Percentiles rank a stretch among this genome's conserved stretches.
These are phyloP conservation scores for Gisinianus flammeolus DNA, from an alignment of 2,888 invertebrate species.

Conservation along the genomic window DNA sequence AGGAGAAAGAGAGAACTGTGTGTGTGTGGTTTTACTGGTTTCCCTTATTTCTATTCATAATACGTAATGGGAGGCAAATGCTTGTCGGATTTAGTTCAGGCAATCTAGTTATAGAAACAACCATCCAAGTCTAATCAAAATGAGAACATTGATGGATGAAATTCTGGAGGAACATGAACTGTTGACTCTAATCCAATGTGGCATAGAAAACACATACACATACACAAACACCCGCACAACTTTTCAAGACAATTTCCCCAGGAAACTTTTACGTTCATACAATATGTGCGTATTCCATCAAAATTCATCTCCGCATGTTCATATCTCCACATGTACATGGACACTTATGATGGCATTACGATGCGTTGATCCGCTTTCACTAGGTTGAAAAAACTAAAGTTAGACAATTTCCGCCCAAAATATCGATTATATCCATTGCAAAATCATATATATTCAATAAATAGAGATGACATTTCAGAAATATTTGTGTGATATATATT, in stretches of 20 bases:
- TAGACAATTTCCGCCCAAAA: too few species aligned
- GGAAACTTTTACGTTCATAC: background rate
- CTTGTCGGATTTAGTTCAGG: background rate
- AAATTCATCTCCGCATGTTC: background rate
- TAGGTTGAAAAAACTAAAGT: too few species aligned
- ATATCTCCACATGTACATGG: background rate
- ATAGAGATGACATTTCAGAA: too few species aligned
- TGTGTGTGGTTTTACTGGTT: background rate
- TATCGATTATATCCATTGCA: too few species aligned
- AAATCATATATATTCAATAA: too few species aligned
- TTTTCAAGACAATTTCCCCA: background rate
- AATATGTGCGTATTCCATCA: background rate
- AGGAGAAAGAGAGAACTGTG: background rate
- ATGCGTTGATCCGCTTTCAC: too few species aligned
- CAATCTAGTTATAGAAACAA: background rate
- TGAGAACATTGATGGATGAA: conserved; percentile 27
- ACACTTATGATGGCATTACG: too few species aligned
- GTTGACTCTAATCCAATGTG: background rate
- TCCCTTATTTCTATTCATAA: background rate
- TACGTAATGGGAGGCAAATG: background rate
- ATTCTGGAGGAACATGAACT: conserved; percentile 12
- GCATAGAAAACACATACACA: background rate
- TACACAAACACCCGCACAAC: background rate
- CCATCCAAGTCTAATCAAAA: conserved; percentile 17
- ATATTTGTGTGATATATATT: too few species aligned